Base-by-base conservation (phyloP, 2,113 vertebrate species). In the Gadus macrocephalus region DNA sequence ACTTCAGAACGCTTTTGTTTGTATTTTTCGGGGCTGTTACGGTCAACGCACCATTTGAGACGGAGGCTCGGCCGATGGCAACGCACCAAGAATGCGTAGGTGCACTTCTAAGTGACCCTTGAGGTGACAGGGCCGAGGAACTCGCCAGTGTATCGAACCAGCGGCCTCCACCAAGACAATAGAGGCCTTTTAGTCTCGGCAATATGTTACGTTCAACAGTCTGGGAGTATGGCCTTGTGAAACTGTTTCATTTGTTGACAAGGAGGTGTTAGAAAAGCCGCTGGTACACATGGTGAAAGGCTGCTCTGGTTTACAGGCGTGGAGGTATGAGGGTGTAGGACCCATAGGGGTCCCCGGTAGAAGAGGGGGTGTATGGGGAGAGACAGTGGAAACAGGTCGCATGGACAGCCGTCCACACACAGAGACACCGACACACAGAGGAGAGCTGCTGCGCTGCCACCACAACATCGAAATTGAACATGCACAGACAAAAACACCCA, bases 101-200 rank as follows among this genome's bases (percentile, higher is more conserved):
- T 15, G 11, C 17, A 58, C 77, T 8, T 79, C 81, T 28, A 17
- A 72, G 83, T 69, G 78, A 84, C 82, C 6, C 9, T 69, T 65
- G 58, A 19, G 55, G 61, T 68, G 69, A 68, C 38, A 2, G 19
- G 63, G 55, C 28, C 64, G 16, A 76, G 64, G 73, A 81, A 83
- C 77, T 80, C 62, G 31, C 67, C 17, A 15, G 7, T 60, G 53
- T 27, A 22, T 12, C 42, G 7, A 49, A 49, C 42, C 42, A 49
- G 7, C 42, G 6, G 11, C 42, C 42, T 9, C 2, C 2, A 49
- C 76, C 76, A 76, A 75, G 14, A 53, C 17, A 16, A n/a, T 16
- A 31, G 56, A 17, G 62, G 31, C 28, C 67, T 8, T 15, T 17
- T 55, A 12, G n/a, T 56, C 63, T 16, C 5, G 5, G 28, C 28